phyloP scores from a whole-genome alignment of 2,113 vertebrate species.

The Nibea albiflora region DNA sequence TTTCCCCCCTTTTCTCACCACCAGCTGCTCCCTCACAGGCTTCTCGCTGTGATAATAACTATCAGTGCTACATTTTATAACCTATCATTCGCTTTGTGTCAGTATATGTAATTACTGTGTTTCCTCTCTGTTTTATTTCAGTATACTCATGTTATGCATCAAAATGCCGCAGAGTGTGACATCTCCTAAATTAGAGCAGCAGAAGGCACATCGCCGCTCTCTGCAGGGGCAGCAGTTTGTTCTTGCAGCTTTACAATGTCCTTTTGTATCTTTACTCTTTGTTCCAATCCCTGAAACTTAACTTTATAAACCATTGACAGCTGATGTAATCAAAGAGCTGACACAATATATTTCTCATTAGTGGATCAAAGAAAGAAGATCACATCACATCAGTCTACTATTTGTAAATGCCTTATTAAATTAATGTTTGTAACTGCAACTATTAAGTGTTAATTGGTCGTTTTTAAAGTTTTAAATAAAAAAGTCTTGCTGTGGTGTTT shows the following conservation, averaged over 20 bases:
- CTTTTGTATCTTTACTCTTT: not conserved
- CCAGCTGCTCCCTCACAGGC: slow-evolving; percentile 46
- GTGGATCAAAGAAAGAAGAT: not conserved
- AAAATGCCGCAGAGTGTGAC: not conserved
- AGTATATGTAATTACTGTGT: slow-evolving; percentile 39
- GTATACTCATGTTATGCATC: too few relatives aligned
- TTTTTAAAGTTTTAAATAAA: too few relatives aligned
- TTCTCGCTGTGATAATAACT: slow-evolving; percentile 13
- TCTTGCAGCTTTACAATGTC: not conserved
- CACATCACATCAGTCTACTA: not conserved
- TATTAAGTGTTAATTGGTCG: too few relatives aligned
- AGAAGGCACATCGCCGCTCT: not conserved
- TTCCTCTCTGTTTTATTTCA: slow-evolving; percentile 10
- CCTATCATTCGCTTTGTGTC: slow-evolving; percentile 13
- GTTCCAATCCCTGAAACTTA: not conserved
- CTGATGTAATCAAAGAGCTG: not conserved
- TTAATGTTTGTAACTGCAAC: too few relatives aligned
- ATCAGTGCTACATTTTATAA: slow-evolving; percentile 21
- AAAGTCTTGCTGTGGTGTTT: not conserved
- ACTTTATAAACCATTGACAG: not conserved
- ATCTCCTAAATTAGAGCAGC: not conserved
- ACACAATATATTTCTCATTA: not conserved
- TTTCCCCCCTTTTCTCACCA: not conserved
- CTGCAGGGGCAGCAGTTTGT: not conserved
- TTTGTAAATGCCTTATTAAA: not conserved